Evolutionary conservation across 2,113 vertebrate genomes (phyloP), one percentile per base, ranked within the genome.

Genomic region (Tragulus kanchil): DNA sequence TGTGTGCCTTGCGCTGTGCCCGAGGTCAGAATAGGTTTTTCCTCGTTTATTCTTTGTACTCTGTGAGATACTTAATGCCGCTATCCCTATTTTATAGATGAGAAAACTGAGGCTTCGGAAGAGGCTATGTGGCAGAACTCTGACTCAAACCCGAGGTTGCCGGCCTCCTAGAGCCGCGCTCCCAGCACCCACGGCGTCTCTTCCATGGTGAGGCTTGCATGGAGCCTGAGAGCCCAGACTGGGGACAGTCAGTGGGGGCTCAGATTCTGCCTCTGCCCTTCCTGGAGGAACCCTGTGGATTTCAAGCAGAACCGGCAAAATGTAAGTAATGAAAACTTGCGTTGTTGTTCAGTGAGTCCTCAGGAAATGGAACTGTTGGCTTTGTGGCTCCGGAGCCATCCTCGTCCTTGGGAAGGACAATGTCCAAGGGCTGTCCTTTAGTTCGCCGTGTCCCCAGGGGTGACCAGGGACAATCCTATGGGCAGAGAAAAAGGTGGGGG

Each of bases 401-500:
- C 59, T 88, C 94, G 48, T 9, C 8, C 50, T 78, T 61, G 59
- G 64, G 23, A 62, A 82, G 65, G 14, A 31, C 15, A 54, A 19
- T 31, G 54, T 6, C 59, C 6, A 23, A 50, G 54, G 52, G 9
- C 15, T 78, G 71, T 75, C 84, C 65, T 67, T 93, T 16, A 58
- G 36, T 65, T 75, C 61, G 2, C 54, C 23, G 45, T 62, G 75
- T 64, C 82, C 94, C 83, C 81, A n/a, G 79, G 19, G 87, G 45
- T 73, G n/a, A 6, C 31, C 67, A 15, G 83, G 92, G 93, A 12
- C 8, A 45, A 82, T 61, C 0, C 3, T 42, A 25, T n/a, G 25
- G 85, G 90, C 94, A 97, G 95, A 97, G 95, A 93, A 85, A 79
- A 94, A 26, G 62, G 75, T 64, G n/a, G 58, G 92, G 90, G 96